Conservation (phyloP, 2,797 vertebrate genomes). For the Pempheris klunzingeri region DNA sequence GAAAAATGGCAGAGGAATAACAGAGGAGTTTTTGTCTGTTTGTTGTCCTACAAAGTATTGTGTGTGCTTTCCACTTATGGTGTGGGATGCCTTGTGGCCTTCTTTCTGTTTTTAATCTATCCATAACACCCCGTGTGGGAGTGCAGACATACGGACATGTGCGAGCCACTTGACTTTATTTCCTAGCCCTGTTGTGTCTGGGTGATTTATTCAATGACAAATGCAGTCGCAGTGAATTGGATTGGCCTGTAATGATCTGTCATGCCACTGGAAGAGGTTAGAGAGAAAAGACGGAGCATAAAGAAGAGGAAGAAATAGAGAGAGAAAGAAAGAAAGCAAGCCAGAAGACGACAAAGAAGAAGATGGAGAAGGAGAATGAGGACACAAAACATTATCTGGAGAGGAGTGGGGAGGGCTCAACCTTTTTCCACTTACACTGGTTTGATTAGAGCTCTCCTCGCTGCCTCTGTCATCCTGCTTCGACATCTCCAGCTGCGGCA, state of each 20-base stretch:
- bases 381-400: slow-evolving; percentile 34
- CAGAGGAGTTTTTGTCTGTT: slow-evolving; percentile 53
- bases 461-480: slow-evolving; percentile 81
- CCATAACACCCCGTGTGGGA: slow-evolving; percentile 52
- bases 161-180: slow-evolving; percentile 67
- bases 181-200: slow-evolving; percentile 73
- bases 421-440: slow-evolving; percentile 79
- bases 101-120: slow-evolving; percentile 63
- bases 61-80: slow-evolving; percentile 41
- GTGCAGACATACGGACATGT: slow-evolving; percentile 52
- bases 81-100: slow-evolving; percentile 62
- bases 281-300: slow-evolving; percentile 38
- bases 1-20: slow-evolving; percentile 44
- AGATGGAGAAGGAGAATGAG: slow-evolving; percentile 21
- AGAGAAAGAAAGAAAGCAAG: too few species aligned
- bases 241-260: slow-evolving; percentile 80
- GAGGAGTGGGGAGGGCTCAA: slow-evolving; percentile 20
- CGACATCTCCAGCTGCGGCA: slow-evolving; percentile 78
- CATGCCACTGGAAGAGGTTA: slow-evolving; percentile 65
- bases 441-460: slow-evolving; percentile 80
- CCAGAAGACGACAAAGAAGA: slow-evolving; percentile 28
- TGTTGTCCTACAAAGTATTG: slow-evolving; percentile 59
- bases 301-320: not conserved
- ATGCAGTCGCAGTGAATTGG: slow-evolving; percentile 69
- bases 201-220: slow-evolving; percentile 83